Conservation (phyloP, 92 coral and sea anemone genomes). For the Parazoanthus darwini region DNA sequence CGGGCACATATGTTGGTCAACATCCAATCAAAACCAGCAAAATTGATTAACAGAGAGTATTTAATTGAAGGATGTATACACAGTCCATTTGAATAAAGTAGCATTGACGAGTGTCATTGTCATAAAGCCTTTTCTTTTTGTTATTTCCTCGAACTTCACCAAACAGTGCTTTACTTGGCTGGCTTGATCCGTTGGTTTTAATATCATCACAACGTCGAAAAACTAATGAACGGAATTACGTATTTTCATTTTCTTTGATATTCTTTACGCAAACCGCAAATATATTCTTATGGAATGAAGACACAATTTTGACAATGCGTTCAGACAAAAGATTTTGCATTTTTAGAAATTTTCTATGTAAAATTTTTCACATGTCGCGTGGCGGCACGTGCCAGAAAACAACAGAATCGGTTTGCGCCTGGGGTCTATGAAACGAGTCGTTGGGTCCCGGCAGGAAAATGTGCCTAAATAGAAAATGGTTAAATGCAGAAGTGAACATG, state of each 20-base stretch:
- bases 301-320: conserved; percentile 51
- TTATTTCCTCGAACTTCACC: conserved; percentile 9
- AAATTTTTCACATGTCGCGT: conserved; percentile 53
- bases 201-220: conserved; percentile 9
- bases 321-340: conserved; percentile 49
- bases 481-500: conserved; percentile 12
- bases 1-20: conserved; percentile 35
- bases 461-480: neutral
- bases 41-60: conserved; percentile 54
- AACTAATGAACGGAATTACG: conserved; percentile 7
- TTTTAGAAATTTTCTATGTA: conserved; percentile 30
- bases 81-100: conserved; percentile 46
- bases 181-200: neutral
- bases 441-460: neutral
- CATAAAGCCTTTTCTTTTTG: conserved; percentile 50
- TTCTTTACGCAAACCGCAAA: conserved; percentile 34
- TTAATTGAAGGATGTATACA: conserved; percentile 48
- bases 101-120: conserved; percentile 52
- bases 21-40: conserved; percentile 31
- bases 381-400: conserved; percentile 73
- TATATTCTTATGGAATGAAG: conserved; percentile 23
- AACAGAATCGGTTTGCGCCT: conserved; percentile 44
- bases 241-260: conserved; percentile 22
- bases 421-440: conserved; percentile 20
- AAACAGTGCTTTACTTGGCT: neutral